Evolutionary conservation across 2,113 vertebrate genomes (phyloP).

Genomic region (Harpagus bidentatus): DNA sequence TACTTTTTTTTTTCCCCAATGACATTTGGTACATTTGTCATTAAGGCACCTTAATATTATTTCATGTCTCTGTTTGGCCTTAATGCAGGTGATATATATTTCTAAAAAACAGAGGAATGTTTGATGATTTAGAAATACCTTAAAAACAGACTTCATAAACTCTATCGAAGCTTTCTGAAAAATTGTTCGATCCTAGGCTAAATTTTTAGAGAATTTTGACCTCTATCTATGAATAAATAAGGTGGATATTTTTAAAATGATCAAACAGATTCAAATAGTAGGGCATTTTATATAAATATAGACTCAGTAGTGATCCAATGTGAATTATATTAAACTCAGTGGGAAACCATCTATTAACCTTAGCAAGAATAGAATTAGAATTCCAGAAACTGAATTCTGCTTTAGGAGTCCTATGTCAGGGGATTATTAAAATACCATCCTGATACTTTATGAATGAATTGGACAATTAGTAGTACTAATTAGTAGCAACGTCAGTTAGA

Average conservation of each 20-base stretch:
- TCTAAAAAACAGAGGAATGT: not conserved
- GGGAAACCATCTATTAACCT: slow-evolving; percentile 47
- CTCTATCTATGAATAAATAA: not conserved
- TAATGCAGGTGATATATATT: not conserved
- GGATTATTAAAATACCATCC: not conserved
- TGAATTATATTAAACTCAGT: slow-evolving; percentile 8
- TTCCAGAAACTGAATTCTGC: not conserved
- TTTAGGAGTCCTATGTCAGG: not conserved
- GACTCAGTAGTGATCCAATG: not conserved
- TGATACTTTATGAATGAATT: slow-evolving; percentile 25
- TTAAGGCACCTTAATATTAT: not conserved
- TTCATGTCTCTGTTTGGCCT: not conserved
- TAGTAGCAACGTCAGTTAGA: not conserved
- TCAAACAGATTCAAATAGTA: slow-evolving; percentile 1
- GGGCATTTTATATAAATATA: slow-evolving; percentile 37
- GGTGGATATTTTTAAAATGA: not conserved
- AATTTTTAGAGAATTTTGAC: not conserved
- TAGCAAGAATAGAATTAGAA: not conserved
- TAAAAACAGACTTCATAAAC: not conserved
- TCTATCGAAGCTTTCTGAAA: not conserved
- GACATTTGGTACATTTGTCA: not conserved
- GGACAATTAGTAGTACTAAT: slow-evolving; percentile 35
- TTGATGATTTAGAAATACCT: not conserved
- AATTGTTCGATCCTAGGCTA: not conserved
- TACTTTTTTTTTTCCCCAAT: not conserved